Evolutionary conservation across 2,113 vertebrate genomes (phyloP).

Genomic region (Varanus komodoensis): DNA sequence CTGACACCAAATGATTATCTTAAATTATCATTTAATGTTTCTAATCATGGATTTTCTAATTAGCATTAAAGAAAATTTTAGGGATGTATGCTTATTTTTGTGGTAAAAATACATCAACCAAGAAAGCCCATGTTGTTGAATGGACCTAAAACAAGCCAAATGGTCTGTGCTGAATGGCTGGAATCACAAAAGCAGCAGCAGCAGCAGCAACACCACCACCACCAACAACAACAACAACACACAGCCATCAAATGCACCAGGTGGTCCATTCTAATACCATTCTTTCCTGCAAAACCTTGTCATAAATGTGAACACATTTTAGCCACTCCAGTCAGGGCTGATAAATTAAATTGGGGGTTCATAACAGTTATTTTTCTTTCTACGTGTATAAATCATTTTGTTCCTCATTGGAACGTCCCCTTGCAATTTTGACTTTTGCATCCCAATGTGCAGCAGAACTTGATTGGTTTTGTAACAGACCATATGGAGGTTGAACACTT

Average conservation of each 20-base stretch:
- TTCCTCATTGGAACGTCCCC: neutral
- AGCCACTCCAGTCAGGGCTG: neutral
- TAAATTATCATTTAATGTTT: neutral
- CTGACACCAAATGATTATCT: neutral
- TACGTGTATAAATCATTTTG: neutral
- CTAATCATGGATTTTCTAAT: neutral
- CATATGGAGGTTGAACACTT: neutral
- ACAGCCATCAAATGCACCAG: neutral
- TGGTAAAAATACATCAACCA: neutral
- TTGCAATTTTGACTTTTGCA: neutral
- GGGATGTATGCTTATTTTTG: neutral
- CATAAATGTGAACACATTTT: neutral
- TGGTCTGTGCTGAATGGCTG: neutral
- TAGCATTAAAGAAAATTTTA: neutral
- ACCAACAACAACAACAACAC: neutral
- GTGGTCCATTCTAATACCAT: neutral
- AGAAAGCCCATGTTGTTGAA: neutral
- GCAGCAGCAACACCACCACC: too few relatives aligned
- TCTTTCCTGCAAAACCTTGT: neutral
- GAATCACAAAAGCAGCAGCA: too few relatives aligned
- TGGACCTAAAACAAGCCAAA: neutral
- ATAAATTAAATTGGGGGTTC: neutral
- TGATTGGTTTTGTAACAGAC: neutral
- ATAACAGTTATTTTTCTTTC: neutral
- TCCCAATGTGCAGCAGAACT: too few relatives aligned